phyloP scores from a whole-genome alignment of 2,113 vertebrate genomes.

The Meleagris gallopavo region DNA sequence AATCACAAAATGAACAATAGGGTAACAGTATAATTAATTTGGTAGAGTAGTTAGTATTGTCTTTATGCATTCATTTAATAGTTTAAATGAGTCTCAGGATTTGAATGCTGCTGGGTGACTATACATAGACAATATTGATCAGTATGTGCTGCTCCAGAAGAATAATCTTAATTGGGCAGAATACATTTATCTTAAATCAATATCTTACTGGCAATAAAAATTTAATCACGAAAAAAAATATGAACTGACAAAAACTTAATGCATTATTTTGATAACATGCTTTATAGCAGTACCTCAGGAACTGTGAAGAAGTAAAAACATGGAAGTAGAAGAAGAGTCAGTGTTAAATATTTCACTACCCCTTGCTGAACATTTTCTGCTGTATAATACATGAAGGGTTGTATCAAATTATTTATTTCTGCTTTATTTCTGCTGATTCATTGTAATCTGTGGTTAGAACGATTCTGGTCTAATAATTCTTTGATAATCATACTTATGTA shows the following conservation, averaged over 20 bases:
- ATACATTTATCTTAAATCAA: slow-evolving; percentile 1
- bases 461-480: neutral
- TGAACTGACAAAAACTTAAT: neutral
- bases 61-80: neutral
- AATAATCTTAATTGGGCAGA: neutral
- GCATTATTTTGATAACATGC: neutral
- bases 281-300: neutral
- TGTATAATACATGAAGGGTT: neutral
- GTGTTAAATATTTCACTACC: neutral
- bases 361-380: neutral
- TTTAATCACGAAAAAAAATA: neutral
- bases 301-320: neutral
- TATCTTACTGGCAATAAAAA: neutral
- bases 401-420: neutral
- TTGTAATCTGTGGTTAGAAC: neutral
- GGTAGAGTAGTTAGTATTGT: neutral
- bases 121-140: neutral
- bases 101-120: neutral
- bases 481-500: neutral
- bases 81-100: neutral
- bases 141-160: neutral
- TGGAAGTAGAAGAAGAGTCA: neutral
- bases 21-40: neutral
- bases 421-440: neutral
- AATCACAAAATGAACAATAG: neutral